Evolutionary conservation across 2,113 vertebrate species (phyloP).

Genomic region (Phrynocephalus versicolor): DNA sequence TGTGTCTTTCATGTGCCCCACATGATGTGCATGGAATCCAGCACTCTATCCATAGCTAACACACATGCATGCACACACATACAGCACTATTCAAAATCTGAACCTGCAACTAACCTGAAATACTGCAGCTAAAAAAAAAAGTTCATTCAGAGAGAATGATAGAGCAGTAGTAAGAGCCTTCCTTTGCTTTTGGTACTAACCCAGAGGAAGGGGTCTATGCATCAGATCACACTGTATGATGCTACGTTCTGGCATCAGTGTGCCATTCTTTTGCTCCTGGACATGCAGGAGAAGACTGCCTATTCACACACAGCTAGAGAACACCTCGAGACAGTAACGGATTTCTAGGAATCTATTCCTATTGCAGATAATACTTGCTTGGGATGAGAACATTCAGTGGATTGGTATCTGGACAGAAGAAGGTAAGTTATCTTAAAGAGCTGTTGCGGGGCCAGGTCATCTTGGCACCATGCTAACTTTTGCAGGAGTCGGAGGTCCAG

Average conservation of each 20-base stretch:
- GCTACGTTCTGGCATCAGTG: constrained; percentile 43
- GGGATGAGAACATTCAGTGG: constrained; percentile 49
- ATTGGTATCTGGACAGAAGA: constrained; percentile 27
- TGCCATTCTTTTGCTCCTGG: constrained; percentile 40
- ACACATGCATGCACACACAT: constrained; percentile 62
- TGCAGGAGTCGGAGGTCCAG: constrained; percentile 80
- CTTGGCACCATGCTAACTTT: constrained; percentile 80
- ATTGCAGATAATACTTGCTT: constrained; percentile 22
- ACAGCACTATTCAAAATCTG: constrained; percentile 65
- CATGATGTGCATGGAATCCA: constrained; percentile 48
- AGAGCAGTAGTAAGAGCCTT: constrained; percentile 38
- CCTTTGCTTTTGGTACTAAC: constrained; percentile 62
- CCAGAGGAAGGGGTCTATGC: constrained; percentile 37
- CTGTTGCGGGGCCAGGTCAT: constrained; percentile 69
- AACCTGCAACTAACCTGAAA: constrained; percentile 74
- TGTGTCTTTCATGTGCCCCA: constrained; percentile 33
- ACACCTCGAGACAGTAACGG: constrained; percentile 54
- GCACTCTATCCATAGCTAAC: constrained; percentile 64
- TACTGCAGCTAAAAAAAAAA: constrained; percentile 68
- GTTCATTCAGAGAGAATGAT: constrained; percentile 59
- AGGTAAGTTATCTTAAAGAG: neutral
- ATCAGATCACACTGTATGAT: constrained; percentile 34
- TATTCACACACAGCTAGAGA: constrained; percentile 48
- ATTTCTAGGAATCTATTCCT: neutral
- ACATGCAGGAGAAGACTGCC: constrained; percentile 35